Evolutionary conservation across 92 coral and sea anemone species (phyloP).

Genomic region (Heteractis magnifica): DNA sequence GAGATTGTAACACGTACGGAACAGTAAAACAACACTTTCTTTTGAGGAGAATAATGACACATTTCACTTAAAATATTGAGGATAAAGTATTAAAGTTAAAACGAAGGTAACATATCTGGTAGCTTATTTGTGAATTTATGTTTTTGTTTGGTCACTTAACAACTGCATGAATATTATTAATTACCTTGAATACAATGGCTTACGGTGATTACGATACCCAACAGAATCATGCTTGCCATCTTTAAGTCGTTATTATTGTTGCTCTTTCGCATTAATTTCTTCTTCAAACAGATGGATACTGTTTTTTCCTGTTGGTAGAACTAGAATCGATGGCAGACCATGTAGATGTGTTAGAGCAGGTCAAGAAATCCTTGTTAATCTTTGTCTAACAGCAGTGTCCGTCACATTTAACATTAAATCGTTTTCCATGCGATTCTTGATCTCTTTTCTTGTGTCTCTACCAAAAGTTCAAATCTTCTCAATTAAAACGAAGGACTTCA

Average conservation of each 20-base stretch:
- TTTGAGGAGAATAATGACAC: background rate
- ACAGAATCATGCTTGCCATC: background rate
- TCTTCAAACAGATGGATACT: background rate
- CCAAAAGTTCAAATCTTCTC: background rate
- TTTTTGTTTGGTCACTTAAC: background rate
- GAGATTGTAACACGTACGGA: background rate
- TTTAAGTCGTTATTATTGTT: background rate
- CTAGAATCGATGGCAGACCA: background rate
- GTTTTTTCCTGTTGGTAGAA: background rate
- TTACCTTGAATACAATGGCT: background rate
- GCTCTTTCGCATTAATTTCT: background rate
- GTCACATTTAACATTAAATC: background rate
- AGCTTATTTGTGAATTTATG: background rate
- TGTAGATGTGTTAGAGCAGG: background rate
- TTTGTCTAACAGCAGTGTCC: background rate
- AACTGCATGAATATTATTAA: background rate
- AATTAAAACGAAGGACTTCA: background rate
- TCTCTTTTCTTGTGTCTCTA: background rate
- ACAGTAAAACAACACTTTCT: background rate
- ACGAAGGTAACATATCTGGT: background rate
- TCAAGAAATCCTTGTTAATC: background rate
- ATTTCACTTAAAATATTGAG: background rate
- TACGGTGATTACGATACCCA: background rate
- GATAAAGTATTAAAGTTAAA: background rate
- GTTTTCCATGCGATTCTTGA: background rate